Percentiles rank a stretch among this genome's conserved stretches.
These are phyloP conservation scores for Himalopsyche tibetana DNA, from an alignment of 2,888 invertebrate species.

Conservation along the genomic window DNA sequence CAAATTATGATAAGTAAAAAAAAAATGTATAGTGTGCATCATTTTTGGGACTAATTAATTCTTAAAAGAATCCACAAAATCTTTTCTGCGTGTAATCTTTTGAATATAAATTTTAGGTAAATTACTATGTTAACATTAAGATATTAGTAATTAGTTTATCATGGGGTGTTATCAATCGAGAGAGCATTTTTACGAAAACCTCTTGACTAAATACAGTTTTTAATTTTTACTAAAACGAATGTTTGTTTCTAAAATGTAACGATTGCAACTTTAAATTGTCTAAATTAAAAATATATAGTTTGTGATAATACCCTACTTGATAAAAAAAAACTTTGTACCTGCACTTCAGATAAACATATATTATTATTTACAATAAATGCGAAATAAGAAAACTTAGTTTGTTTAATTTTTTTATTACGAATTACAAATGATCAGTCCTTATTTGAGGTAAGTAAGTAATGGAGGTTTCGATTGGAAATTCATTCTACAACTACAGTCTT, in stretches of 20 bases:
- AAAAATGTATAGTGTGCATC: too few species aligned
- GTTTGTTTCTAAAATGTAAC: constrained; percentile 43
- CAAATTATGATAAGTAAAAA: too few species aligned
- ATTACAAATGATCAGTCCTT: not conserved
- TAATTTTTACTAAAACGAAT: constrained; percentile 35
- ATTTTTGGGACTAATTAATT: not conserved
- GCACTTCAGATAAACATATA: constrained; percentile 68
- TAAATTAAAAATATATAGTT: constrained; percentile 68
- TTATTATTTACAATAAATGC: constrained; percentile 58
- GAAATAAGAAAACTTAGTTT: constrained; percentile 39
- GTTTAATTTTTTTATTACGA: not conserved
- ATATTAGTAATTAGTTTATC: constrained; percentile 3
- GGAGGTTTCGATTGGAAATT: too few species aligned
- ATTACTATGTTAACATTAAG: constrained; percentile 33
- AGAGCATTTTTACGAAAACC: constrained; percentile 3
- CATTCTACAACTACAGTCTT: too few species aligned
- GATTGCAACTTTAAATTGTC: constrained; percentile 35
- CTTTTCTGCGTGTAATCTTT: constrained; percentile 30
- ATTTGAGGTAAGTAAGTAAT: too few species aligned
- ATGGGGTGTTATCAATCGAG: constrained; percentile 8
- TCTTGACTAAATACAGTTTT: constrained; percentile 46
- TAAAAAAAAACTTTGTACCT: constrained; percentile 73
- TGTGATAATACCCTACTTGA: constrained; percentile 26
- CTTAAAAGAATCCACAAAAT: not conserved
- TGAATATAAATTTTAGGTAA: constrained; percentile 19